Percentiles rank a stretch among this genome's conserved stretches.
Conservation (phyloP, 2,888 invertebrate species). For the Eilema depressum region DNA sequence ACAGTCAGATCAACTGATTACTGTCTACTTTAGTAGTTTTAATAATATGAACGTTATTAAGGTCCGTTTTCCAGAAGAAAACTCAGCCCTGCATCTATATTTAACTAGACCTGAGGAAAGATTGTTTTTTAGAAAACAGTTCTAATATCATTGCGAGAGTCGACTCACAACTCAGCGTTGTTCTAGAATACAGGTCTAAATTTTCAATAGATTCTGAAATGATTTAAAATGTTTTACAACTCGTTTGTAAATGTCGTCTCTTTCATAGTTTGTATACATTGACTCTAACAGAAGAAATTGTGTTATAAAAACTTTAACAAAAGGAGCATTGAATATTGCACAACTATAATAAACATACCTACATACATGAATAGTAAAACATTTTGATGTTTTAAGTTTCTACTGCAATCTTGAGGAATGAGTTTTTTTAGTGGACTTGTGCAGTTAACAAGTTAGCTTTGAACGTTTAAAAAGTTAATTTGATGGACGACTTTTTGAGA, state of each 20-base stretch:
- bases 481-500: neutral
- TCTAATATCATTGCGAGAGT: too few species aligned
- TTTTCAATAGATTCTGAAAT: neutral
- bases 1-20: too few species aligned
- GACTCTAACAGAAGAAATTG: constrained; percentile 56
- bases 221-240: neutral
- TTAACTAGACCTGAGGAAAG: too few species aligned
- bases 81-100: too few species aligned
- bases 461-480: constrained; percentile 21
- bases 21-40: too few species aligned
- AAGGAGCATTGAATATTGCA: constrained; percentile 49
- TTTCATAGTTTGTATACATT: constrained; percentile 16
- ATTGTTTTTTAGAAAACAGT: too few species aligned
- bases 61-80: too few species aligned
- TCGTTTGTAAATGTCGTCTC: neutral
- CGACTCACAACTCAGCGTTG: too few species aligned
- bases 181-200: neutral
- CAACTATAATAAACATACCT: constrained; percentile 45
- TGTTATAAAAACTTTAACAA: constrained; percentile 58
- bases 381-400: constrained; percentile 62
- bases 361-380: constrained; percentile 63
- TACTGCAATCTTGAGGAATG: constrained; percentile 52
- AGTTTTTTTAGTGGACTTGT: constrained; percentile 35
- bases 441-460: constrained; percentile 20
- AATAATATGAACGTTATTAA: too few species aligned